Conservation (phyloP, 2,888 invertebrate species). For the Folsomia manolachei region DNA sequence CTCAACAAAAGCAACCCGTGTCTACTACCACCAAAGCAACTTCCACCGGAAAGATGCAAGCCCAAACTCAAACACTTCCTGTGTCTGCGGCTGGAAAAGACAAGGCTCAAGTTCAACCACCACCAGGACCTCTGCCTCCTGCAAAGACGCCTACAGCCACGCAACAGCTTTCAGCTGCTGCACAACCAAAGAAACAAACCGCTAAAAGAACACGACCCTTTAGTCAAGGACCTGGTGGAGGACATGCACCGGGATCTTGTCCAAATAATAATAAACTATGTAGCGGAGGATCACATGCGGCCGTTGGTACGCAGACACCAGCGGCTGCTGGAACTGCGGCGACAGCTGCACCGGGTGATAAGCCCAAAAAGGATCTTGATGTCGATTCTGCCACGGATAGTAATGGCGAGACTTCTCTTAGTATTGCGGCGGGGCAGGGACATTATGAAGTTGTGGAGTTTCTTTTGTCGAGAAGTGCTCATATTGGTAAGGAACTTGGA, state of each 20-base stretch:
- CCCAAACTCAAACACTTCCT: slow-evolving; percentile 39
- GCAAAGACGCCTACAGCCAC: slow-evolving; percentile 6
- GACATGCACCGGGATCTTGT: slow-evolving; percentile 14
- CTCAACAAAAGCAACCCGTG: slow-evolving; percentile 14
- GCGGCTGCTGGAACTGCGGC: slow-evolving; percentile 49
- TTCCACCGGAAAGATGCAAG: background rate
- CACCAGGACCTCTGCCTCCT: slow-evolving; percentile 26
- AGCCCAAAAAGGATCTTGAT: slow-evolving; percentile 61
- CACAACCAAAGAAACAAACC: slow-evolving; percentile 42
- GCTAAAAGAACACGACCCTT: slow-evolving; percentile 49
- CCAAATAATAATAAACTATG: slow-evolving; percentile 12
- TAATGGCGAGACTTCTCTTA: slow-evolving; percentile 97
- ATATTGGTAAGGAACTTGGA: slow-evolving; percentile 71
- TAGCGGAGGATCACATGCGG: slow-evolving; percentile 7
- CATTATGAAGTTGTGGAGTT: slow-evolving; percentile 93
- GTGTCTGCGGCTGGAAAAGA: slow-evolving; percentile 29
- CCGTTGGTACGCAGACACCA: background rate
- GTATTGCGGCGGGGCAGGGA: slow-evolving; percentile 94
- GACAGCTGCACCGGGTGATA: slow-evolving; percentile 33
- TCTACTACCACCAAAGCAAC: background rate
- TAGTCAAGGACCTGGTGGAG: slow-evolving; percentile 39
- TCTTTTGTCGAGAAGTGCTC: slow-evolving; percentile 84
- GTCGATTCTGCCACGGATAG: slow-evolving; percentile 97
- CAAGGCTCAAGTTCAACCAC: slow-evolving; percentile 29
- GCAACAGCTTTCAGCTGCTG: slow-evolving; percentile 21